phyloP scores from a whole-genome alignment of 2,888 invertebrate genomes.

The Augochlorella aurata region DNA sequence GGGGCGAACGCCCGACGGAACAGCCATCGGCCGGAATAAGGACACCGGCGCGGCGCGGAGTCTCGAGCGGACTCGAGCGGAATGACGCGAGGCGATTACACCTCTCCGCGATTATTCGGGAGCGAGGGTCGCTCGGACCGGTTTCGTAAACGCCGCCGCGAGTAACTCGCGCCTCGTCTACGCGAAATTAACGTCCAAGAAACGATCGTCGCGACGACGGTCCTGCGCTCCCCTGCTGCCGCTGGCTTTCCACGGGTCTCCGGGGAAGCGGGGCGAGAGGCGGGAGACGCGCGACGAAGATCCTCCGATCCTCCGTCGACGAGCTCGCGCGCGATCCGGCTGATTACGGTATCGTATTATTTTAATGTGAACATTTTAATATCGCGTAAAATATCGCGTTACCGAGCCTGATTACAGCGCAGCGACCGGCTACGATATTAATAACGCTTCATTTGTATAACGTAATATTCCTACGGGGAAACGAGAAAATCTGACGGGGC shows the following conservation, averaged over 20 bases:
- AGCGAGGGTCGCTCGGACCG: neutral
- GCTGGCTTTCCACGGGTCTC: neutral
- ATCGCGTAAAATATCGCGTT: conserved; percentile 49
- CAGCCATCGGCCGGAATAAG: conserved; percentile 20
- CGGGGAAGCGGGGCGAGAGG: neutral
- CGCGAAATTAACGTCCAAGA: neutral
- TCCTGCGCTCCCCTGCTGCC: neutral
- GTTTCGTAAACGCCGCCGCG: conserved; percentile 6
- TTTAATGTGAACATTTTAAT: conserved; percentile 51
- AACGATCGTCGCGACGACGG: neutral
- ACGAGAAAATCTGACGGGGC: conserved; percentile 36
- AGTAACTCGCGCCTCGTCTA: neutral
- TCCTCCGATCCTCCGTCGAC: neutral
- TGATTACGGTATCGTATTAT: conserved; percentile 48
- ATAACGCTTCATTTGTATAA: conserved; percentile 58
- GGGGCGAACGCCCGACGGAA: conserved; percentile 25
- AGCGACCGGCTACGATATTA: conserved; percentile 50
- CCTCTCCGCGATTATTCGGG: neutral
- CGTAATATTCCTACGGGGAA: conserved; percentile 55
- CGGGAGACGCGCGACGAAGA: conserved; percentile 9
- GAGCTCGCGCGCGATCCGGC: neutral
- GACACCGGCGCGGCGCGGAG: neutral
- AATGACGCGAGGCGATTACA: neutral
- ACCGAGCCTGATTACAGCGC: conserved; percentile 45
- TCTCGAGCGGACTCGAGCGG: neutral